Evolutionary conservation across 2,797 vertebrate species (phyloP), one percentile per base, ranked within the genome.

Genomic region (Sandelia bainsii): DNA sequence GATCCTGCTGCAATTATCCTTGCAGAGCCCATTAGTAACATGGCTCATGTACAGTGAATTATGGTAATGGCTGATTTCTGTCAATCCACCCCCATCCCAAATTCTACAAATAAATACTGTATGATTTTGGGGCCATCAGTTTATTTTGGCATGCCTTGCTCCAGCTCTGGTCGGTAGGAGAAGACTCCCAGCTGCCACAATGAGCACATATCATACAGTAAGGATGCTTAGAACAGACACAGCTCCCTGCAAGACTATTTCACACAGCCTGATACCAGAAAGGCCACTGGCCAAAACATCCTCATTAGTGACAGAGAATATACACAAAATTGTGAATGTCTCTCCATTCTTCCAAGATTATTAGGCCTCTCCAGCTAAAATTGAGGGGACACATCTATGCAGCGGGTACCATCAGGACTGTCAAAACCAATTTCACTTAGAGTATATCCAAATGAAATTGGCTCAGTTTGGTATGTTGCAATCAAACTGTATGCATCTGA

Each of bases 281-380:
- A 69, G 62, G 59, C 53, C 22, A 68, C 23, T n/a, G 32, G 74
- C 69, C 61, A 80, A 81, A 85, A 81, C 62, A 79, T 63, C 50
- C 57, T 81, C 67, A 77, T 81, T 75, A 81, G 17, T 49, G 68
- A n/a, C 53, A 64, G 37, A 61, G 45, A 81, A 80, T 62, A 56
- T 17, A 61, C 14, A 59, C 11, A 49, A 4, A 61, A 53, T 48
- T 66, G 52, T 39, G 4, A 61, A 27, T 32, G 23, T 39, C 14
- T 49, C 42, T 22, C 1, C 19, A 6, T 39, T 49, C n/a, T 62
- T 58, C 37, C n/a, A 75, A 57, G 14, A 64, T 64, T 48, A 69
- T 69, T 63, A 50, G 29, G 25, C 34, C 16, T 58, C 68, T 56
- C 22, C 14, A 49, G 62, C 25, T 20, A 56, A 67, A 68, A 72